Percentiles rank a stretch among this genome's conserved stretches.
Conservation (phyloP, 2,113 vertebrate species). For the Carollia perspicillata region DNA sequence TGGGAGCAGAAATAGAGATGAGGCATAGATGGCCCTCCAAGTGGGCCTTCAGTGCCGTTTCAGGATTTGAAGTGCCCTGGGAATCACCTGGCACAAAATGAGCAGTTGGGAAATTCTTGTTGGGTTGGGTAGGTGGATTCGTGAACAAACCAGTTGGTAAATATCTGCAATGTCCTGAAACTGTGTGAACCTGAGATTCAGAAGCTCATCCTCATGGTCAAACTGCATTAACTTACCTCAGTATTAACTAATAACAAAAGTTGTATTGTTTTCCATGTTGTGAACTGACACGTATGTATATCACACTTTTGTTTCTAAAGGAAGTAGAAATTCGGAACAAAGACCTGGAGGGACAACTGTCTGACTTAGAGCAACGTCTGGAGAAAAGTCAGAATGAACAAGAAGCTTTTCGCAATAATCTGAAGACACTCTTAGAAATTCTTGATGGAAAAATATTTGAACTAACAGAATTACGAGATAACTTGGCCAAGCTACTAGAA, state of each 20-base stretch:
- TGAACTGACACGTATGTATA: constrained; percentile 53
- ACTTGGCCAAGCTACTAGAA: constrained; percentile 95
- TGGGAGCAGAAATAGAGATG: not conserved
- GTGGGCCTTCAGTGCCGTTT: not conserved
- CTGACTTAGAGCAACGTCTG: constrained; percentile 94
- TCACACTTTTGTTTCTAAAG: constrained; percentile 83
- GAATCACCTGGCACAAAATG: not conserved
- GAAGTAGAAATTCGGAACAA: constrained; percentile 95
- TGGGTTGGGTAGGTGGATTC: not conserved
- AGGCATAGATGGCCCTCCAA: not conserved
- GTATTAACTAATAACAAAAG: not conserved
- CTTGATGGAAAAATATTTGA: constrained; percentile 99
- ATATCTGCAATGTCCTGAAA: not conserved
- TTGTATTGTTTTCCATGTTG: not conserved
- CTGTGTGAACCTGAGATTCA: not conserved
- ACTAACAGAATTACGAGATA: constrained; percentile 97
- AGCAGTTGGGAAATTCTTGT: not conserved
- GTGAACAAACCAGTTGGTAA: not conserved
- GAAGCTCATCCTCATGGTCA: not conserved
- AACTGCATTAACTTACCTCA: not conserved
- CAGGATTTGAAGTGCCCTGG: not conserved
- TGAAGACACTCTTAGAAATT: constrained; percentile 98
- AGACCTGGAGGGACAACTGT: constrained; percentile 94
- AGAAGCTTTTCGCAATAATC: constrained; percentile 97
- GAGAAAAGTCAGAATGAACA: constrained; percentile 97